phyloP scores from a whole-genome alignment of 2,797 vertebrate genomes.

The Crocodylus rhombifer region DNA sequence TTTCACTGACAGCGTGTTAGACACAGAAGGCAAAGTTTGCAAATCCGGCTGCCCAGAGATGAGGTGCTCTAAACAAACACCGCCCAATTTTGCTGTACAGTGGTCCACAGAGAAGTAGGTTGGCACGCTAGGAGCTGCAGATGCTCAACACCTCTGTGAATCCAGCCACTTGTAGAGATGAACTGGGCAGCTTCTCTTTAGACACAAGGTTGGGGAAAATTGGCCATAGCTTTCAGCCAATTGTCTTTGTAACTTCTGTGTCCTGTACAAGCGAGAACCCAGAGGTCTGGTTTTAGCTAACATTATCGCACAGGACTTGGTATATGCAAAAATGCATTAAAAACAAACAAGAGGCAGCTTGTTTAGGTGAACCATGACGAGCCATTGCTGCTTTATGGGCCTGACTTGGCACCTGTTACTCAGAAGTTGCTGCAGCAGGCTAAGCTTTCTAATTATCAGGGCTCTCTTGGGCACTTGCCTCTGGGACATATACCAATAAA shows the following conservation, averaged over 20 bases:
- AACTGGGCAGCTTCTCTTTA: background rate
- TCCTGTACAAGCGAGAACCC: background rate
- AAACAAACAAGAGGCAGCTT: background rate
- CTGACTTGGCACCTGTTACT: fast-evolving
- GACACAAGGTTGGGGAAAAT: background rate
- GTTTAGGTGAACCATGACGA: background rate
- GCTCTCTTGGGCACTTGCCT: background rate
- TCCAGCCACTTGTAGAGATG: background rate
- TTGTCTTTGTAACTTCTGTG: background rate
- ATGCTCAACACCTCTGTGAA: background rate
- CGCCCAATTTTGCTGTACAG: background rate
- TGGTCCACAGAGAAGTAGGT: background rate
- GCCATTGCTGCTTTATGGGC: background rate
- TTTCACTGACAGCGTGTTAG: background rate
- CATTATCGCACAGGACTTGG: background rate
- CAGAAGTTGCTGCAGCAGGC: background rate
- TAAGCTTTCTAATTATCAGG: fast-evolving
- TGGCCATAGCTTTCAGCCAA: fast-evolving
- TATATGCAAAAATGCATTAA: background rate
- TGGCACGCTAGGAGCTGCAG: background rate
- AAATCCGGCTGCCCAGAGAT: background rate
- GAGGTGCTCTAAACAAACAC: background rate
- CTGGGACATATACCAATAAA: background rate
- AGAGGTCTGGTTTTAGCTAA: background rate
- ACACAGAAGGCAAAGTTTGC: background rate